phyloP scores from a whole-genome alignment of 1,140 invertebrate genomes.

The Anastrepha obliqua region DNA sequence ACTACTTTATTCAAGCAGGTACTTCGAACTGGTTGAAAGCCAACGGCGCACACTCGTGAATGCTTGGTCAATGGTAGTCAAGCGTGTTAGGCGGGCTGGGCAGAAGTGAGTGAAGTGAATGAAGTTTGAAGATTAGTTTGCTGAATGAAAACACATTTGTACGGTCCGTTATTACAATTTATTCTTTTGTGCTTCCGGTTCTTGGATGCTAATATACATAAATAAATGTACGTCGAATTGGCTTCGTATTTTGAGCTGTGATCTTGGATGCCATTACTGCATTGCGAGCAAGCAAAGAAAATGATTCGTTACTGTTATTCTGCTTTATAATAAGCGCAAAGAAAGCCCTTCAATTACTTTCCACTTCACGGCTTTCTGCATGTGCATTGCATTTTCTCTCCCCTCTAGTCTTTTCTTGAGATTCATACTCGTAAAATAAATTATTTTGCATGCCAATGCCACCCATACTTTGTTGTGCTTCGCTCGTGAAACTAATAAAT shows the following conservation, averaged over 20 bases:
- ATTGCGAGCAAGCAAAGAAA: not conserved
- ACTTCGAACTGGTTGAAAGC: not conserved
- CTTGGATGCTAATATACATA: not conserved
- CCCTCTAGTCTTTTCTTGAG: not conserved
- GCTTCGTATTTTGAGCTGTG: not conserved
- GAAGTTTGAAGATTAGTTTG: too few relatives aligned
- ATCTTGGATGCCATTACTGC: not conserved
- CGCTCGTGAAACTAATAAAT: constrained; percentile 38
- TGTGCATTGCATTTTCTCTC: constrained; percentile 21
- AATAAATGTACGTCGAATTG: not conserved
- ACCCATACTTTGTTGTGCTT: constrained; percentile 36
- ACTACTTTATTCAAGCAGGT: not conserved
- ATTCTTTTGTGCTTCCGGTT: constrained; percentile 14
- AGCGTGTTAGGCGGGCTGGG: too few relatives aligned
- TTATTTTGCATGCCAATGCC: constrained; percentile 44
- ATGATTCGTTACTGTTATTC: constrained; percentile 22
- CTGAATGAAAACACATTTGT: not conserved
- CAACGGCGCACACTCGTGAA: not conserved
- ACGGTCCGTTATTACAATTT: not conserved
- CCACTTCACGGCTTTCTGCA: constrained; percentile 52
- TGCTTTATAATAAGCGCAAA: not conserved
- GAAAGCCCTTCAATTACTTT: constrained; percentile 49
- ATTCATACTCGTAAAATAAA: not conserved
- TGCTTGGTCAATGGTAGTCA: not conserved
- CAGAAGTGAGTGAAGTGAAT: too few relatives aligned